Evolutionary conservation across 1,140 invertebrate genomes (phyloP), one percentile per base, ranked within the genome.

Genomic region (Laupala kohalensis): DNA sequence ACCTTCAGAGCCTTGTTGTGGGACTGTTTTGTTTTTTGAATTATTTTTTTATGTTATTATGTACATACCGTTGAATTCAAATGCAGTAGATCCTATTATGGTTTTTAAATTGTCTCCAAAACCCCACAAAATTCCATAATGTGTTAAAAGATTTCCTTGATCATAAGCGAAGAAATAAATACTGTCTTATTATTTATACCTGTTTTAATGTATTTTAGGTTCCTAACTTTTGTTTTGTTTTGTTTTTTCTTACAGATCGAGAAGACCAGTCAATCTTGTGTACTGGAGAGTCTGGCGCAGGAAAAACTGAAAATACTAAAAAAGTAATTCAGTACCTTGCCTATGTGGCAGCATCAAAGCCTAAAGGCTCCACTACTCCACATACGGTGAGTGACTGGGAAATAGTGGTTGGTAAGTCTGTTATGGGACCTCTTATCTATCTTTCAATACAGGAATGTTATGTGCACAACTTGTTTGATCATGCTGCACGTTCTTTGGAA

Each of bases 301-400:
- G 98, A 74, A 99, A 99, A 86, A 99, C 98, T 25, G 98, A 99
- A 82, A 99, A 99, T 82, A 99, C 98, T 64, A 99, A 99, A 84
- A 99, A 99, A 88, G 98, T 99, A 30, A 99, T 99, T 79, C 98
- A 99, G 83, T 99, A 99, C 86, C 86, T 99, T 79, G 97, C 97
- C 3, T 97, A 95, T 83, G 96, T 99, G 53, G 97, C 96, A 75
- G 96, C 96, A 15, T 98, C 96, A 12, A 96, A 96, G 82, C 93
- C 93, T 69, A 94, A 95, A 83, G 85, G 88, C 77, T 89, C 90
- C 13, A 90, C 78, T 25, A 79, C 83, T 12, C 79, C 84, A 64
- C 84, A 95, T 80, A 94, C 94, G 86, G 94, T 95, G 90, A 88
- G 89, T 84, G n/a, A 5, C 9, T 19, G 19, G 9, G 9, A 53